A percentile compares a stretch with the other conserved stretches of the same genome.
phyloP scores from a whole-genome alignment of 2,888 invertebrate genomes.

The Taphrorychus bicolor region DNA sequence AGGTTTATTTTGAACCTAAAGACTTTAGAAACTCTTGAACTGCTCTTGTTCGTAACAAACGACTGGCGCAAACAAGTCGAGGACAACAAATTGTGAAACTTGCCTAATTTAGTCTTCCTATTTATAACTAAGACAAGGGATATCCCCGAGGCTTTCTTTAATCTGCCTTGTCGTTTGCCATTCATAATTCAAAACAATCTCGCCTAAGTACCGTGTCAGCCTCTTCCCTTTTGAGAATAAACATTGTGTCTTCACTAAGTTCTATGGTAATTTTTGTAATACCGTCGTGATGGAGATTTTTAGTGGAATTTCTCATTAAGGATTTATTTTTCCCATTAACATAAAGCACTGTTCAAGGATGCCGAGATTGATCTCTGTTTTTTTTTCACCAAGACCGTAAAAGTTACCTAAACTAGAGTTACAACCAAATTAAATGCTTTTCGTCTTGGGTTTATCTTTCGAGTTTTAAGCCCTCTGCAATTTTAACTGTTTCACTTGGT shows the following conservation, averaged over 20 bases:
- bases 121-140: conserved; percentile 32
- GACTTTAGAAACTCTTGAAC: background rate
- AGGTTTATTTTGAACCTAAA: background rate
- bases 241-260: background rate
- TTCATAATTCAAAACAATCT: conserved; percentile 29
- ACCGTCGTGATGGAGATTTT: too few species aligned
- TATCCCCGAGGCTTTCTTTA: conserved; percentile 27
- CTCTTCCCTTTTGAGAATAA: conserved; percentile 21
- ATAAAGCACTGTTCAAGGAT: background rate
- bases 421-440: background rate
- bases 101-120: conserved; percentile 16
- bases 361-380: background rate
- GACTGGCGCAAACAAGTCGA: conserved; percentile 3
- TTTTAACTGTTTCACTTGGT: background rate
- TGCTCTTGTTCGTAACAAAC: background rate
- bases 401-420: background rate
- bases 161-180: conserved; percentile 32
- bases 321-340: too few species aligned
- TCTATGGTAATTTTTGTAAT: background rate
- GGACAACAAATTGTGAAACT: conserved; percentile 28
- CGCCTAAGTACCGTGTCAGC: conserved; percentile 18
- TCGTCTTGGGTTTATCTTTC: background rate
- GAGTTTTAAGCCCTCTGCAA: background rate
- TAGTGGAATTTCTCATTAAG: too few species aligned
- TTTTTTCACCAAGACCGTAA: background rate